Conservation (phyloP, 1,140 invertebrate genomes). For the Camponotus vicinus region DNA sequence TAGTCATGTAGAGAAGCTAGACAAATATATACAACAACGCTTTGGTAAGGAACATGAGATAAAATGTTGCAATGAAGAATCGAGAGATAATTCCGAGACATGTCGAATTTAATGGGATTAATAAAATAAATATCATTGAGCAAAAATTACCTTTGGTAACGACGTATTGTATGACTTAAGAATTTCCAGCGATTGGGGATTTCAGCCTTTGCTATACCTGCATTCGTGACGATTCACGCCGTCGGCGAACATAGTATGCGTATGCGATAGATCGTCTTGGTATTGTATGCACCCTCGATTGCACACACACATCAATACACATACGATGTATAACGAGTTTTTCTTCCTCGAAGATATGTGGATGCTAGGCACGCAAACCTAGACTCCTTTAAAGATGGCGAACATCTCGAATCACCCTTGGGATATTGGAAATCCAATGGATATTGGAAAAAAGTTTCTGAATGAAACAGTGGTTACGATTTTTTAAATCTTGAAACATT, state of each 20-base stretch:
- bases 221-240: conserved; percentile 73
- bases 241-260: conserved; percentile 53
- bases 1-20: background rate
- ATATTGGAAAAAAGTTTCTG: background rate
- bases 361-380: conserved; percentile 79
- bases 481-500: background rate
- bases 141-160: conserved; percentile 79
- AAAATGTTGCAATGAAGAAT: conserved; percentile 9
- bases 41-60: background rate
- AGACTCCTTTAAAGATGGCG: conserved; percentile 58
- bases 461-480: background rate
- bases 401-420: conserved; percentile 27
- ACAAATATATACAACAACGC: background rate
- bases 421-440: background rate
- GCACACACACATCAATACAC: conserved; percentile 1
- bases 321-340: conserved; percentile 31
- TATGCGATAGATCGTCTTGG: conserved; percentile 49
- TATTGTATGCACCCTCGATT: conserved; percentile 49
- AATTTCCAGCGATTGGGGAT: conserved; percentile 75
- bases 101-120: conserved; percentile 65
- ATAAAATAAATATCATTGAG: conserved; percentile 77
- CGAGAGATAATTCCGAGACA: background rate
- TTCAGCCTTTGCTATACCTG: conserved; percentile 57
- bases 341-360: conserved; percentile 57
- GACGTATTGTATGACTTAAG: conserved; percentile 77